Conservation (phyloP, 2,888 invertebrate species). For the Nysson spinosus region DNA sequence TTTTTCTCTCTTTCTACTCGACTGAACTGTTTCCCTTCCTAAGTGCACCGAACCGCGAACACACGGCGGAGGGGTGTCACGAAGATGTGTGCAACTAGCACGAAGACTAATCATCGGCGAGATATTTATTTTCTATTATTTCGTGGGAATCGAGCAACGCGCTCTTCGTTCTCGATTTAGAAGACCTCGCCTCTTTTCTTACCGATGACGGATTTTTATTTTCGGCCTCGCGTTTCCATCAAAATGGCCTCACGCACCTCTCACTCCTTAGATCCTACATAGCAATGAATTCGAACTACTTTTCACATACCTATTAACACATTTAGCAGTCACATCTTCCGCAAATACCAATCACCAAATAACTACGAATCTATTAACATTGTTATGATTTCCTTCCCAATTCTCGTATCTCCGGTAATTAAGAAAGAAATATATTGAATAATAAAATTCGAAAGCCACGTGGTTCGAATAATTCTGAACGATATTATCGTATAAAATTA, state of each 20-base stretch:
- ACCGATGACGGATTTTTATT: conserved; percentile 65
- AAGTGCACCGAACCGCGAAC: conserved; percentile 57
- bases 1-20: conserved; percentile 6
- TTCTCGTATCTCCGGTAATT: too few relatives aligned
- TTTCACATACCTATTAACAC: conserved; percentile 39
- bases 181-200: conserved; percentile 28
- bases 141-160: conserved; percentile 65
- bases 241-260: conserved; percentile 47
- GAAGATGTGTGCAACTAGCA: conserved; percentile 44
- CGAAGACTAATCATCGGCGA: conserved; percentile 65
- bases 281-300: conserved; percentile 16
- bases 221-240: conserved; percentile 53
- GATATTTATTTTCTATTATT: conserved; percentile 72
- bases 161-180: conserved; percentile 52
- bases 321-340: too few relatives aligned
- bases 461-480: too few relatives aligned
- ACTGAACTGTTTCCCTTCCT: conserved; percentile 37
- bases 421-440: too few relatives aligned
- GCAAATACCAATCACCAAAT: too few relatives aligned
- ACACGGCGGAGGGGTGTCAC: conserved; percentile 44
- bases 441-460: too few relatives aligned
- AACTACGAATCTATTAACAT: too few relatives aligned
- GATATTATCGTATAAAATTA: too few relatives aligned
- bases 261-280: conserved; percentile 10
- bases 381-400: too few relatives aligned